Evolutionary conservation across 1,140 invertebrate species (phyloP).

Genomic region (Polypedilum vanderplanki): DNA sequence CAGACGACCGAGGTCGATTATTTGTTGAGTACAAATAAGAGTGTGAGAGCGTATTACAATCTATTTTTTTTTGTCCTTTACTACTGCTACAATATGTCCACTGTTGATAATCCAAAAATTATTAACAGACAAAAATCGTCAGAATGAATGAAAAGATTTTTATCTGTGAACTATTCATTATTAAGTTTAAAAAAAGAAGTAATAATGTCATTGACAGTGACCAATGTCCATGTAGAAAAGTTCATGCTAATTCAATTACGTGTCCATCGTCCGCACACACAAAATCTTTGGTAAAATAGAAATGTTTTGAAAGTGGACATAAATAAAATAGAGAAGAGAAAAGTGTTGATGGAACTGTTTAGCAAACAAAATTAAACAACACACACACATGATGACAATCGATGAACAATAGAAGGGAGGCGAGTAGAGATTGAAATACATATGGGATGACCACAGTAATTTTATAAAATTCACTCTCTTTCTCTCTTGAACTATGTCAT

Average conservation of each 20-base stretch:
- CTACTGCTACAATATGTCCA: not conserved
- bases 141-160: too few relatives aligned
- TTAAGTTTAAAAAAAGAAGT: not conserved
- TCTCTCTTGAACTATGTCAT: too few relatives aligned
- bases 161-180: not conserved
- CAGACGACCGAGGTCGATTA: not conserved
- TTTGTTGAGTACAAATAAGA: not conserved
- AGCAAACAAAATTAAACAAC: conserved; percentile 23
- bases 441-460: conserved; percentile 3
- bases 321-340: conserved; percentile 5
- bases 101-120: conserved; percentile 8
- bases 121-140: not conserved
- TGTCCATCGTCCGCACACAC: not conserved
- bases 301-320: not conserved
- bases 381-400: not conserved
- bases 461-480: not conserved
- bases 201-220: conserved; percentile 27
- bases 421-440: not conserved
- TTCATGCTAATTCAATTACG: conserved; percentile 23
- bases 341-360: conserved; percentile 27
- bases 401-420: not conserved
- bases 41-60: not conserved
- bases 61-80: not conserved
- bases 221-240: conserved; percentile 14
- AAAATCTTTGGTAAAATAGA: not conserved